Evolutionary conservation across 2,113 vertebrate genomes (phyloP).

Genomic region (Leptobrachium leishanense): DNA sequence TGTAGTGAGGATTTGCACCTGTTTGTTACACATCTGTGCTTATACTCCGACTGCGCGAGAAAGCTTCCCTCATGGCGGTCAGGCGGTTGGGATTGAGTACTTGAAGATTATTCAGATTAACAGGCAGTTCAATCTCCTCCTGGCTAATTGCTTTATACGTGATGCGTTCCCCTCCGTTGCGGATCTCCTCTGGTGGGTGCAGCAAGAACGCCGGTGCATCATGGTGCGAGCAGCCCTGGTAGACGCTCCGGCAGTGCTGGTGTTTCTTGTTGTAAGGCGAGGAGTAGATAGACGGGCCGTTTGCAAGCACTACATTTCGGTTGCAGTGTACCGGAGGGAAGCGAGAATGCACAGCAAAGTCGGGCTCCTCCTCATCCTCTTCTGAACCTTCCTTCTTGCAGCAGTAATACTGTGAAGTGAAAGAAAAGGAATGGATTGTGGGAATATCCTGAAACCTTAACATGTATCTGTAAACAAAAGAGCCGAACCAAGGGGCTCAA

Average conservation of each 20-base stretch:
- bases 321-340: conserved; percentile 87
- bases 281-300: conserved; percentile 83
- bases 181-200: conserved; percentile 81
- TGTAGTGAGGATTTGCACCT: neutral
- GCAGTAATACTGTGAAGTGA: conserved; percentile 85
- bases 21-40: conserved; percentile 88
- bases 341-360: conserved; percentile 86
- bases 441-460: too few species aligned
- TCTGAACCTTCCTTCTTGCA: conserved; percentile 91
- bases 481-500: too few species aligned
- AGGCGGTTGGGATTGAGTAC: conserved; percentile 87
- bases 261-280: conserved; percentile 76
- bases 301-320: conserved; percentile 85
- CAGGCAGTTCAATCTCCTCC: conserved; percentile 81
- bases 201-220: conserved; percentile 84
- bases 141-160: conserved; percentile 81
- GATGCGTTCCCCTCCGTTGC: conserved; percentile 82
- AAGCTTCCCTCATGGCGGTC: conserved; percentile 92
- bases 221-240: conserved; percentile 81
- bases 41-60: conserved; percentile 91
- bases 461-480: too few species aligned
- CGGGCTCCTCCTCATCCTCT: conserved; percentile 97
- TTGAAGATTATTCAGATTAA: conserved; percentile 75
- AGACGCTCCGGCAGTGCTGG: conserved; percentile 76
- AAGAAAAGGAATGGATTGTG: neutral